Evolutionary conservation across 2,888 invertebrate genomes (phyloP).

Genomic region (Caenorhabditis macrosperma): DNA sequence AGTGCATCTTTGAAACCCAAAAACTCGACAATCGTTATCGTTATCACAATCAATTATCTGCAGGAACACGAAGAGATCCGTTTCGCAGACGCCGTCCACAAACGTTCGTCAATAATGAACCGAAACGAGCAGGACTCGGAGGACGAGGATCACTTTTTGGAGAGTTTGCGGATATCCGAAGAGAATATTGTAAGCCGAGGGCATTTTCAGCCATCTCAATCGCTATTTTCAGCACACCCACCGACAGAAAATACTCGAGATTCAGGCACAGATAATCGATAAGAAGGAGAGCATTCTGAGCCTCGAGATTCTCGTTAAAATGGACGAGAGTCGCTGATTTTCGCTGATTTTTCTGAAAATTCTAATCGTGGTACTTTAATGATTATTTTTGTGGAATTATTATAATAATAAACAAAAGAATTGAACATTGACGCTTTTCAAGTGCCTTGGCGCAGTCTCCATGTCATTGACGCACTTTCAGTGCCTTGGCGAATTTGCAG

Average conservation of each 20-base stretch:
- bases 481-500: no score
- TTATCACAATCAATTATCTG: no score
- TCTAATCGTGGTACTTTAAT: no score
- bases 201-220: neutral
- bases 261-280: slow-evolving; percentile 50
- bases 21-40: no score
- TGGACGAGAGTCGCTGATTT: slow-evolving; percentile 38
- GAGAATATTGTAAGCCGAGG: slow-evolving; percentile 38
- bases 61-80: slow-evolving; percentile 46
- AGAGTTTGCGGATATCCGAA: slow-evolving; percentile 39
- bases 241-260: slow-evolving; percentile 52
- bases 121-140: slow-evolving; percentile 40
- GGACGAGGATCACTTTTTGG: slow-evolving; percentile 48
- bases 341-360: neutral
- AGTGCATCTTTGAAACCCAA: no score
- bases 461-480: no score
- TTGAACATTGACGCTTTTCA: neutral
- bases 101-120: slow-evolving; percentile 33
- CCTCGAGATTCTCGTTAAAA: slow-evolving; percentile 41
- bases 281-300: slow-evolving; percentile 53
- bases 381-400: no score
- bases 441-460: no score
- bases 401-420: neutral
- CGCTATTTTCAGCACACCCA: slow-evolving; percentile 42
- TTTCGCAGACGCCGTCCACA: slow-evolving; percentile 44